Evolutionary conservation across 2,797 vertebrate species (phyloP).

Genomic region (Mastacembelus armatus): DNA sequence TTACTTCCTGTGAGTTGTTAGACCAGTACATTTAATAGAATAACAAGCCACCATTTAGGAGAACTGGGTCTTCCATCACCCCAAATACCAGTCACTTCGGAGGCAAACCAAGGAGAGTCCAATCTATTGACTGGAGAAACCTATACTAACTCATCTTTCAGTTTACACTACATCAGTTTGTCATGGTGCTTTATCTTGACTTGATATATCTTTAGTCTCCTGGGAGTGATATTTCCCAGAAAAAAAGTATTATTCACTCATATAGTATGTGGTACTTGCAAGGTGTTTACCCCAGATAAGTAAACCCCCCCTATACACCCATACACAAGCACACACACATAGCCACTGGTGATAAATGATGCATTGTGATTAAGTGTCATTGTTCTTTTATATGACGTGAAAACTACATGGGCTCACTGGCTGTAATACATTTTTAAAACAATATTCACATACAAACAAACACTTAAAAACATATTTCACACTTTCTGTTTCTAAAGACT

Average conservation of each 20-base stretch:
- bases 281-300: slow-evolving; percentile 68
- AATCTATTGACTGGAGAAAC: slow-evolving; percentile 30
- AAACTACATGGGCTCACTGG: slow-evolving; percentile 24
- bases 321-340: not conserved
- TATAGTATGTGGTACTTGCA: slow-evolving; percentile 44
- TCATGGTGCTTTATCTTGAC: slow-evolving; percentile 19
- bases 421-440: slow-evolving; percentile 4
- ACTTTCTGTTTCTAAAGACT: not conserved
- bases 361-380: slow-evolving; percentile 41
- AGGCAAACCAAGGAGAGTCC: slow-evolving; percentile 18
- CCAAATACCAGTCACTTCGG: slow-evolving; percentile 50
- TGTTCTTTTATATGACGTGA: slow-evolving; percentile 13
- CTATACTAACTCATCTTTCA: slow-evolving; percentile 43
- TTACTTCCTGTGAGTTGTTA: slow-evolving; percentile 64
- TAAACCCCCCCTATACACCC: slow-evolving; percentile 6
- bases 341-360: slow-evolving; percentile 26
- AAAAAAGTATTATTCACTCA: slow-evolving; percentile 45
- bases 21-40: slow-evolving; percentile 60
- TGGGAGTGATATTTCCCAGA: slow-evolving; percentile 32
- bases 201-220: slow-evolving; percentile 37
- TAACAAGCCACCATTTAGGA: slow-evolving; percentile 53
- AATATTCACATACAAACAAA: slow-evolving; percentile 12
- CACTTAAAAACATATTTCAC: slow-evolving; percentile 23
- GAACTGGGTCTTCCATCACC: slow-evolving; percentile 45
- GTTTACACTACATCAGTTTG: slow-evolving; percentile 23